Evolutionary conservation across 1,140 invertebrate species (phyloP).

Genomic region (Dinothrombium tinctorium): DNA sequence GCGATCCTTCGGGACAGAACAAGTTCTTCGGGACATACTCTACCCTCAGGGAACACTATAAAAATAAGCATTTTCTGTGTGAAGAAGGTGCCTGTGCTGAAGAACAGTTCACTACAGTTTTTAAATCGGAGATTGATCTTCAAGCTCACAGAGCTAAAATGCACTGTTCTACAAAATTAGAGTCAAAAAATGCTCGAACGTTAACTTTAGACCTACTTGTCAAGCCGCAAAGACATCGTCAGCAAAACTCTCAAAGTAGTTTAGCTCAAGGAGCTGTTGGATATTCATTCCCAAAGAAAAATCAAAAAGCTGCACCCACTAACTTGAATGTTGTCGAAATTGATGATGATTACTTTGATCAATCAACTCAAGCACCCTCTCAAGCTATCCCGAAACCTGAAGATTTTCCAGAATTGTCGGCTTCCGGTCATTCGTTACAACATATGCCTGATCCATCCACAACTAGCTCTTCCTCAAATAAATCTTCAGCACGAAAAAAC

Average conservation of each 20-base stretch:
- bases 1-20: constrained; percentile 62
- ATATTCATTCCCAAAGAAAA: background rate
- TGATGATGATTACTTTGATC: background rate
- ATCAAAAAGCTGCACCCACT: background rate
- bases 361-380: background rate
- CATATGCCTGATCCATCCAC: background rate
- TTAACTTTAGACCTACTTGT: constrained; percentile 68
- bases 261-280: background rate
- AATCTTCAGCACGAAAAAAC: background rate
- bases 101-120: constrained; percentile 66
- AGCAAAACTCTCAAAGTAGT: background rate
- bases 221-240: constrained; percentile 25
- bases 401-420: constrained; percentile 19
- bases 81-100: constrained; percentile 65
- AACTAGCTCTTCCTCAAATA: background rate
- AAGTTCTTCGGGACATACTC: constrained; percentile 41
- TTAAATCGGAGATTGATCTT: constrained; percentile 69
- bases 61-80: constrained; percentile 61
- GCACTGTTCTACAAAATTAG: constrained; percentile 59
- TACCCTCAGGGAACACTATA: constrained; percentile 57
- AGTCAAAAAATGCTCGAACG: constrained; percentile 57
- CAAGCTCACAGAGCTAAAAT: constrained; percentile 57
- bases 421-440: background rate
- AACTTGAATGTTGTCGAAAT: background rate
- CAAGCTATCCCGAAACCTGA: constrained; percentile 6